These are phyloP conservation scores for Melitaea cinxia DNA, from an alignment of 1,140 invertebrate genomes.

Conservation along the genomic window DNA sequence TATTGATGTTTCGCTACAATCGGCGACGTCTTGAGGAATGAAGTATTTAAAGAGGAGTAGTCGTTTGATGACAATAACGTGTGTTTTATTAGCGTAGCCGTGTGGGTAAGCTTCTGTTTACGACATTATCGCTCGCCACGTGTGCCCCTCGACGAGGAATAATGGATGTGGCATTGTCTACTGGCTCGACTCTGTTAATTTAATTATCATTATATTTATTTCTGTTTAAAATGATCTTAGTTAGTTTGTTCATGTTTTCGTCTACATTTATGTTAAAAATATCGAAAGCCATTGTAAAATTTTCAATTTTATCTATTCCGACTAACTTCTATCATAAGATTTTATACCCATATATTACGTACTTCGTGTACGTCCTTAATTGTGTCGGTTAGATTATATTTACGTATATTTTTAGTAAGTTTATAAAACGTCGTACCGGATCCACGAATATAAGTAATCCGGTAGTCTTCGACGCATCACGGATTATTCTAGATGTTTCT, in stretches of 20 bases:
- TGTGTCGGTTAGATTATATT: background rate
- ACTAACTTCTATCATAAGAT: too few relatives aligned
- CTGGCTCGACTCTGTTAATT: background rate
- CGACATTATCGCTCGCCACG: conserved; percentile 47
- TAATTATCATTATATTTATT: background rate
- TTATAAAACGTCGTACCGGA: too few relatives aligned
- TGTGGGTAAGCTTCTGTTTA: conserved; percentile 56
- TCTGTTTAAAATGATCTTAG: too few relatives aligned
- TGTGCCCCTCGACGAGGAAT: background rate
- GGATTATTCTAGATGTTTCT: conserved; percentile 56
- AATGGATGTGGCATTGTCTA: conserved; percentile 42
- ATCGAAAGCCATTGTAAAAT: too few relatives aligned
- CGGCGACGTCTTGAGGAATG: background rate
- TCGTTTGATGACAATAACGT: conserved; percentile 63
- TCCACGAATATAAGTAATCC: conserved; percentile 27
- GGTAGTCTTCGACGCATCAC: conserved; percentile 46
- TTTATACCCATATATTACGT: too few relatives aligned
- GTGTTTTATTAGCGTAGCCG: conserved; percentile 54
- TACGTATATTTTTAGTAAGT: too few relatives aligned
- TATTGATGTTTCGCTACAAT: conserved; percentile 13
- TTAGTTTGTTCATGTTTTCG: too few relatives aligned
- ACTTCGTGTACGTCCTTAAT: too few relatives aligned
- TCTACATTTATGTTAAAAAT: too few relatives aligned
- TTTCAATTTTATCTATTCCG: too few relatives aligned
- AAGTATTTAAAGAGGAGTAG: conserved; percentile 33